Evolutionary conservation across 2,888 invertebrate genomes (phyloP), one percentile per base, ranked within the genome.

Genomic region (Standfussiana lucernea): DNA sequence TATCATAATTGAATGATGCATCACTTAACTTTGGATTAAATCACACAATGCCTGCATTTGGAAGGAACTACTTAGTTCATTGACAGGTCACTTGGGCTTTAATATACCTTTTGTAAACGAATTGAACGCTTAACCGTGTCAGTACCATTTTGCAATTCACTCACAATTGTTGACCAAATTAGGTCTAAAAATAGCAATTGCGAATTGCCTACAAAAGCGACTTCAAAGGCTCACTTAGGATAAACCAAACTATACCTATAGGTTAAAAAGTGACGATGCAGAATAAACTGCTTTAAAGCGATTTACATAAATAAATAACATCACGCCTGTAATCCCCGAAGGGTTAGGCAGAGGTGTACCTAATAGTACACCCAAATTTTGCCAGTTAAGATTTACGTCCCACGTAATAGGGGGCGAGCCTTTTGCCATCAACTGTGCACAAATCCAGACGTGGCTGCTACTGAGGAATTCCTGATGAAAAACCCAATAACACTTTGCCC

Each of bases 91-190:
- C 74, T 82, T 74, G 56, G 62, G 62, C 45, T 45, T 76, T 32
- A 56, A 68, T 68, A 42, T 45, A 47, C 56, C 83, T 82, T 82
- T 83, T 83, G 83, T 83, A 35, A 56, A 75, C 61, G 45, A 78
- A 74, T 82, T 85, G 83, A 85, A 82, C 35, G 68, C 21, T 67
- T 66, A 65, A 82, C 72, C 28, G 69, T 65, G 68, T 53, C 80
- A 71, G 68, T 66, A 62, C 71, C 67, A 77, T 85, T 85, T 50
- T 74, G 61, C 77, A 70, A 68, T 72, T 85, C 69, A 85, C 56
- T 72, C 65, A 28, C 67, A 69, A 80, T 77, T 77, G 74, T 77
- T 65, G 74, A 42, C 42, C 42, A 82, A 81, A 85, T 85, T 74
- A 69, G 24, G 45, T 47, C 50, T 56, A 15, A 74, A 77, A 72